phyloP scores from a whole-genome alignment of 1,140 invertebrate genomes.

The Meteorus sp. region DNA sequence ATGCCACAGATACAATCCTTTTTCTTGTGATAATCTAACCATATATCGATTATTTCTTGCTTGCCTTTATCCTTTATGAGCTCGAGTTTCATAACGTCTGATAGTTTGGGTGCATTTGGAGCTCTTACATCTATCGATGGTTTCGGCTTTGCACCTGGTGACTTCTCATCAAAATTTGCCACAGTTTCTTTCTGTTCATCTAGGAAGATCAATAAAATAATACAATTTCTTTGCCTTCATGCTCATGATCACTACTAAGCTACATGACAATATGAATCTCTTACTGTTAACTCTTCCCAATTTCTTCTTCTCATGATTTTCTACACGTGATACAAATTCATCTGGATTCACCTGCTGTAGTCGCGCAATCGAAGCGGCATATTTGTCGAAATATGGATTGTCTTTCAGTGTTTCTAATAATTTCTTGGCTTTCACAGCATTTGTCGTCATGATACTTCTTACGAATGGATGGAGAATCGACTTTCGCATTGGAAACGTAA shows the following conservation, averaged over 20 bases:
- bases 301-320: slow-evolving; percentile 53
- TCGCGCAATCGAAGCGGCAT: slow-evolving; percentile 74
- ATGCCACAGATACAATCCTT: slow-evolving; percentile 75
- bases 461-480: neutral
- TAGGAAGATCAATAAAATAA: slow-evolving; percentile 29
- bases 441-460: slow-evolving; percentile 62
- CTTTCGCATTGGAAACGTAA: no score
- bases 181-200: slow-evolving; percentile 41
- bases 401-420: slow-evolving; percentile 67
- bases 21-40: slow-evolving; percentile 78
- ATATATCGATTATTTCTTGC: slow-evolving; percentile 77
- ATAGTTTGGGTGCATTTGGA: slow-evolving; percentile 54
- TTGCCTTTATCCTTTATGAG: slow-evolving; percentile 72
- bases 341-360: slow-evolving; percentile 75
- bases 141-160: slow-evolving; percentile 51
- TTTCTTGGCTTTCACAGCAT: slow-evolving; percentile 59
- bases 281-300: no score
- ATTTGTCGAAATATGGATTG: slow-evolving; percentile 84
- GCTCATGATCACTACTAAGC: no score
- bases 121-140: slow-evolving; percentile 56
- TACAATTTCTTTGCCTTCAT: slow-evolving; percentile 15
- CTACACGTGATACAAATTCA: slow-evolving; percentile 71
- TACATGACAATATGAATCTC: no score
- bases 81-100: slow-evolving; percentile 79
- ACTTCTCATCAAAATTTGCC: slow-evolving; percentile 19